Conservation (phyloP, 2,888 invertebrate species). For the Dastarcus helophoroides region DNA sequence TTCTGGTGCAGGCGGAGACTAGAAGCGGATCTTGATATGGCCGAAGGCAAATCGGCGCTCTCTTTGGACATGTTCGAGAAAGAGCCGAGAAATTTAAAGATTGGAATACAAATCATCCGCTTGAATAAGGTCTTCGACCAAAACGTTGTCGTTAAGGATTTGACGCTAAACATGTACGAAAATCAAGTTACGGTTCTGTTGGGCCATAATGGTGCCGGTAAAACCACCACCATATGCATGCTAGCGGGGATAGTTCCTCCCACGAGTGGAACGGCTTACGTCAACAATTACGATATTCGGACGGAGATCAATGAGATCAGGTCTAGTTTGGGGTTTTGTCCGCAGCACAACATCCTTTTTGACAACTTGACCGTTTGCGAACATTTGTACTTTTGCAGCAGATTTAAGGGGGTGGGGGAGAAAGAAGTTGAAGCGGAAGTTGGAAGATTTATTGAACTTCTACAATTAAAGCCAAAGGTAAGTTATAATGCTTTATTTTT, state of each 20-base stretch:
- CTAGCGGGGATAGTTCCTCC: slow-evolving; percentile 51
- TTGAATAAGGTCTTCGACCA: slow-evolving; percentile 50
- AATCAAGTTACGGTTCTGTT: slow-evolving; percentile 78
- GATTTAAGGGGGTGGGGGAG: slow-evolving; percentile 1
- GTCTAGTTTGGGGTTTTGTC: slow-evolving; percentile 2
- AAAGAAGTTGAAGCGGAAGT: too few relatives aligned
- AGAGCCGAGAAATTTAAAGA: slow-evolving; percentile 38
- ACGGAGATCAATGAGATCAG: background rate
- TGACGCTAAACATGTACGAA: slow-evolving; percentile 74
- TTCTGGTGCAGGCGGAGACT: slow-evolving; percentile 41
- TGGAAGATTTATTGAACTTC: too few relatives aligned
- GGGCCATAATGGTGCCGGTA: slow-evolving; percentile 79
- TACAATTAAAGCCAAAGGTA: too few relatives aligned
- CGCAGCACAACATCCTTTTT: slow-evolving; percentile 3
- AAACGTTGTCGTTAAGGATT: slow-evolving; percentile 50
- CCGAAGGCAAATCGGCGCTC: too few relatives aligned
- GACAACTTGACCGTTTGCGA: slow-evolving; percentile 3
- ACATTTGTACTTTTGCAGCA: slow-evolving; percentile 3
- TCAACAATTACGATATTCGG: slow-evolving; percentile 2
- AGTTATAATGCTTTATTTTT: too few relatives aligned
- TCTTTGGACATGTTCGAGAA: slow-evolving; percentile 39
- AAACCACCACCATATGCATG: slow-evolving; percentile 90
- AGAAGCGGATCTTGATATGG: slow-evolving; percentile 2
- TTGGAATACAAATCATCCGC: slow-evolving; percentile 43
- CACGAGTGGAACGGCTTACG: background rate